Base-by-base conservation (phyloP, 2,113 vertebrate genomes). In the Gymnarchus niloticus region DNA sequence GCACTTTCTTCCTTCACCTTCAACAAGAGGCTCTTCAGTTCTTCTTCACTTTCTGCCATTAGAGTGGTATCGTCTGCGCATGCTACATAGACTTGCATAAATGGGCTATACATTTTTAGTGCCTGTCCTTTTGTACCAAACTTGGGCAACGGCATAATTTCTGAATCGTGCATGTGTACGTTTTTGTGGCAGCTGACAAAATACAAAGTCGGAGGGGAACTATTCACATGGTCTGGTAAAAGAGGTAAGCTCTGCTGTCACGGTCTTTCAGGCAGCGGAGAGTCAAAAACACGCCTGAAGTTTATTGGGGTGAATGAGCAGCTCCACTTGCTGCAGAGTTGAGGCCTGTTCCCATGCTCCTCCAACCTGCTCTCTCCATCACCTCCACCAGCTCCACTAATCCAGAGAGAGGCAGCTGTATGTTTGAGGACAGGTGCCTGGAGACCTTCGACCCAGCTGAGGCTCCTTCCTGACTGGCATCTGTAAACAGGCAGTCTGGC, bases 51-150 rank as follows among this genome's bases (percentile, higher is more conserved):
- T n/a, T n/a, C n/a, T n/a, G n/a, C n/a, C n/a, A n/a, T n/a, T n/a
- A n/a, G n/a, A n/a, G n/a, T n/a, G n/a, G n/a, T n/a, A n/a, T n/a
- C n/a, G n/a, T n/a, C n/a, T n/a, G n/a, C n/a, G n/a, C n/a, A n/a
- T n/a, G n/a, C n/a, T n/a, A n/a, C n/a, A n/a, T n/a, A n/a, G n/a
- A n/a, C n/a, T n/a, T n/a, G n/a, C n/a, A n/a, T n/a, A 93, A 93
- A 93, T 91, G 91, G 83, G 81, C 87, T 52, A 80, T 94, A 78
- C 88, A 93, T 92, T 90, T 92, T 93, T 93, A 91, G 93, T 92
- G 86, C 52, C 57, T 83, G 83, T 17, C 89, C 89, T 86, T 87
- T 83, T 89, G 59, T 78, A 85, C 23, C 87, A 87, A 91, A 89
- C 88, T 83, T 69, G 78, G 85, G 41, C 44, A 44, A 81, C 44